A percentile compares a stretch with the other conserved stretches of the same genome.
Conservation (phyloP, 1,140 invertebrate genomes). For the Saxidomus purpurata region DNA sequence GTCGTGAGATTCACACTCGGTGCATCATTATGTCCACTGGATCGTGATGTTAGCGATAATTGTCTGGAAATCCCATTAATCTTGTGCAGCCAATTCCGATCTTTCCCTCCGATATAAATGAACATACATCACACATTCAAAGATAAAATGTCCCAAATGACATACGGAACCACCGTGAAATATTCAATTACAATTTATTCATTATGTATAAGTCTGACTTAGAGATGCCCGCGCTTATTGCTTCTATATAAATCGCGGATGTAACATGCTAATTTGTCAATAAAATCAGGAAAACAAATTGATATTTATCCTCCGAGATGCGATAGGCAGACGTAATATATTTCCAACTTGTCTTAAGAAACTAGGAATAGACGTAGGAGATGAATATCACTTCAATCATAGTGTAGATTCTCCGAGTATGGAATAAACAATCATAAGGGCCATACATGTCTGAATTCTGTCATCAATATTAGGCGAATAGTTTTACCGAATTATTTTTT, state of each 20-base stretch:
- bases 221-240: conserved; percentile 1
- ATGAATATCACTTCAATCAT: conserved; percentile 11
- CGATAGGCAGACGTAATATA: conserved; percentile 9
- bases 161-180: conserved; percentile 17
- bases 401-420: not conserved
- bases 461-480: not conserved
- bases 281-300: conserved; percentile 27
- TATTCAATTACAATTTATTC: conserved; percentile 33
- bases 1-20: not conserved
- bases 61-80: not conserved
- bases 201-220: conserved; percentile 16
- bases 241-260: conserved; percentile 23
- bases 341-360: not conserved
- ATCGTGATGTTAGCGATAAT: not conserved
- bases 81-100: conserved; percentile 6
- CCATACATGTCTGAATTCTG: not conserved
- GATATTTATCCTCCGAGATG: conserved; percentile 23
- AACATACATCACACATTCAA: conserved; percentile 18
- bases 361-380: not conserved
- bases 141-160: conserved; percentile 16
- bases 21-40: not conserved
- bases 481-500: too few species aligned
- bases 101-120: not conserved
- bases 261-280: conserved; percentile 52
- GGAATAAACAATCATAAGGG: not conserved